These are phyloP conservation scores for Dreissena polymorpha DNA, from an alignment of 1,140 invertebrate species.

Conservation along the genomic window DNA sequence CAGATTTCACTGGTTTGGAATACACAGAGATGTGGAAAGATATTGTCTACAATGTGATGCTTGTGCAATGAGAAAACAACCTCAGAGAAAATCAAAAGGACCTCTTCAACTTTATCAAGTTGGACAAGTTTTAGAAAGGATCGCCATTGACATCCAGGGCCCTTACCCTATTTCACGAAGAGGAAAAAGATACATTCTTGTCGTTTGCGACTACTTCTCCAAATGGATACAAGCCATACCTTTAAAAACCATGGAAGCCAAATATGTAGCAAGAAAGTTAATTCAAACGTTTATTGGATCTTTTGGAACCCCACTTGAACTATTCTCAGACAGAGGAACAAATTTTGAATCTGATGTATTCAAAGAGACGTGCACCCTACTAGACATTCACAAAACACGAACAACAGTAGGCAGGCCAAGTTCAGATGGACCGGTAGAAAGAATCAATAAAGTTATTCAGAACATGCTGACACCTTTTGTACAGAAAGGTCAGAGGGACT, in stretches of 20 bases:
- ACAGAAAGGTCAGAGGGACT: constrained; percentile 43
- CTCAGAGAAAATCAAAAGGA: background rate
- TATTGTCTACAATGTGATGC: constrained; percentile 16
- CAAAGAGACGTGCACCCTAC: constrained; percentile 45
- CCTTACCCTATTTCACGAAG: constrained; percentile 52
- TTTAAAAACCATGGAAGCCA: constrained; percentile 16
- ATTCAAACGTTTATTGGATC: constrained; percentile 13
- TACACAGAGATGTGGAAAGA: constrained; percentile 10
- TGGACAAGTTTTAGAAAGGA: constrained; percentile 46
- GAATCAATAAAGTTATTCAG: constrained; percentile 57
- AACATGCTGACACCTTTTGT: constrained; percentile 48
- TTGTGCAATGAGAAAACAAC: constrained; percentile 7
- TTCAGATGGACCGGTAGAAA: constrained; percentile 61
- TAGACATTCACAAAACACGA: constrained; percentile 57
- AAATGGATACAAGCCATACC: constrained; percentile 53
- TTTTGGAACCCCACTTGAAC: constrained; percentile 11
- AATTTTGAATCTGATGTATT: constrained; percentile 61
- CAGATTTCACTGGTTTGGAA: constrained; percentile 20
- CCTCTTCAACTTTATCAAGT: constrained; percentile 17
- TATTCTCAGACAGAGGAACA: constrained; percentile 62
- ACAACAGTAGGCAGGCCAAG: constrained; percentile 61
- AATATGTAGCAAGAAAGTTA: constrained; percentile 19
- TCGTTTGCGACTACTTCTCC: constrained; percentile 56
- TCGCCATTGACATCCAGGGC: constrained; percentile 61
- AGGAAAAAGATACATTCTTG: constrained; percentile 61